Evolutionary conservation across 2,888 invertebrate species (phyloP).

Genomic region (Trypoxylon attenuatum): DNA sequence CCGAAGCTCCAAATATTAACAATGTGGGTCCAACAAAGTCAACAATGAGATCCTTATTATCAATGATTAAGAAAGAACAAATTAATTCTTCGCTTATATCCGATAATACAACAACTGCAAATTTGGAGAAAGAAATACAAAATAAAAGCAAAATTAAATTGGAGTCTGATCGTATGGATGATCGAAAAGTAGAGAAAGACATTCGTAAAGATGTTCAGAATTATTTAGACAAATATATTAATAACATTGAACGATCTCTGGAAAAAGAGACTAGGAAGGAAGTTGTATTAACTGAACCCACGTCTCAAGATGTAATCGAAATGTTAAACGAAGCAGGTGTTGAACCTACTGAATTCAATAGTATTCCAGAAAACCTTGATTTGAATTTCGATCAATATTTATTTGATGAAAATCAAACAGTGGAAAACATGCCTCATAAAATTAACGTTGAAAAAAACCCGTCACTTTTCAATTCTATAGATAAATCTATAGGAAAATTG

Average conservation of each 20-base stretch:
- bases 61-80: neutral
- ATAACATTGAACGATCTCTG: conserved; percentile 20
- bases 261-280: conserved; percentile 4
- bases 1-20: neutral
- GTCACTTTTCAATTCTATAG: neutral
- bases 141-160: neutral
- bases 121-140: conserved; percentile 1
- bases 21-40: neutral
- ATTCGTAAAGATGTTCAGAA: conserved; percentile 13
- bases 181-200: neutral
- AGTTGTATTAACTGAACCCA: conserved; percentile 16
- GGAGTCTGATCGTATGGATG: neutral
- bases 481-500: neutral
- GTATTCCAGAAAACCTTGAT: conserved; percentile 6
- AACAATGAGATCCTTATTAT: conserved; percentile 1
- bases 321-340: conserved; percentile 47
- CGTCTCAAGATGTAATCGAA: conserved; percentile 33
- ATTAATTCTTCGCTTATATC: neutral
- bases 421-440: neutral
- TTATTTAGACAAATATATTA: conserved; percentile 20
- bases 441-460: neutral
- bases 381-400: no score
- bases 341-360: conserved; percentile 8
- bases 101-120: neutral
- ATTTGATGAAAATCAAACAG: no score